phyloP scores from a whole-genome alignment of 2,888 invertebrate species.

The Drosophila helvetica region DNA sequence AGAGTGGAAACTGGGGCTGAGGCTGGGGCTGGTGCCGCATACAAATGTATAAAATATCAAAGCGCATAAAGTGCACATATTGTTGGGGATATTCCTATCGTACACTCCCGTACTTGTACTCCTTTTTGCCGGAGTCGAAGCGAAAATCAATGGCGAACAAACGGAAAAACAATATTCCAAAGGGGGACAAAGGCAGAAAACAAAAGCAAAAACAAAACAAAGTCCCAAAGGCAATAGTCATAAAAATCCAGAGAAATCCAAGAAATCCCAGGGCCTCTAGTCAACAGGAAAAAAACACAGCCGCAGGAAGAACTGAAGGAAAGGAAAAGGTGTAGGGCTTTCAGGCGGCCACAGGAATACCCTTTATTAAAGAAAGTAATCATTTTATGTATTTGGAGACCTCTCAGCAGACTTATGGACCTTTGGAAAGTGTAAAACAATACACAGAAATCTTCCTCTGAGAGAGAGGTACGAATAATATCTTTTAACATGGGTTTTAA shows the following conservation, averaged over 20 bases:
- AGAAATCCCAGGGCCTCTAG: not conserved
- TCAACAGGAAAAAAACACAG: not conserved
- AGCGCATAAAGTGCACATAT: conserved; percentile 74
- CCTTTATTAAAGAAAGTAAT: not conserved
- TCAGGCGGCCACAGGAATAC: not conserved
- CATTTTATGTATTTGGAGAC: not conserved
- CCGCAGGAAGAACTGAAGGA: not conserved
- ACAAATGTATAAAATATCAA: conserved; percentile 69
- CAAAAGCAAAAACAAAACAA: not conserved
- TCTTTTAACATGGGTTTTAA: no score
- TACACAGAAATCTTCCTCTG: no score
- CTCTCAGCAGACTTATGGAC: no score
- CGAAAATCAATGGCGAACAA: conserved; percentile 35
- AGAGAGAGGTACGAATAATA: no score
- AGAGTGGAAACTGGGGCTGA: not conserved
- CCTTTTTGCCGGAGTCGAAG: conserved; percentile 10
- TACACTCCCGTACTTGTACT: conserved; percentile 1
- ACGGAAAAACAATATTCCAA: conserved; percentile 11
- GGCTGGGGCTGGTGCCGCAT: conserved; percentile 7
- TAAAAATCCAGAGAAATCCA: conserved; percentile 18
- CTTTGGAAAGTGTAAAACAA: no score
- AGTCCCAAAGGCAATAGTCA: conserved; percentile 26
- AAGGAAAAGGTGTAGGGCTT: not conserved
- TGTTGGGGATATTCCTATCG: conserved; percentile 49
- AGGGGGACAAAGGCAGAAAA: conserved; percentile 3